A percentile compares a stretch with the other conserved stretches of the same genome.
Conservation (phyloP, 2,888 invertebrate species). For the Rhagophthalmus giganteus region DNA sequence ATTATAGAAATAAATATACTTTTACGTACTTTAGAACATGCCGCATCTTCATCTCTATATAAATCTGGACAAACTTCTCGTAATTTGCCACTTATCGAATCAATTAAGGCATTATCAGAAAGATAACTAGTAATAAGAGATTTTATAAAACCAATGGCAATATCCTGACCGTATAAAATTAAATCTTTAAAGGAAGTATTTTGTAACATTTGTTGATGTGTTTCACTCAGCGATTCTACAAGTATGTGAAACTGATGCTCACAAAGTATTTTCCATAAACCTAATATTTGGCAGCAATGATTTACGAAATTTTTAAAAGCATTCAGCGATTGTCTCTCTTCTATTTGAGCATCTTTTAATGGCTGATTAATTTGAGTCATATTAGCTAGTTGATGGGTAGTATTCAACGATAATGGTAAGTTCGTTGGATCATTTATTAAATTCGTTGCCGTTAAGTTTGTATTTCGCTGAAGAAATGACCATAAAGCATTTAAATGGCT, state of each 20-base stretch:
- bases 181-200: slow-evolving; percentile 74
- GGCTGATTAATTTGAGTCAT: slow-evolving; percentile 41
- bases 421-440: slow-evolving; percentile 15
- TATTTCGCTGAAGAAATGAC: slow-evolving; percentile 73
- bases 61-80: slow-evolving; percentile 91
- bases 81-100: slow-evolving; percentile 84
- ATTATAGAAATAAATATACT: too few species aligned
- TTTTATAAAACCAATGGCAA: slow-evolving; percentile 76
- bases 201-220: slow-evolving; percentile 65
- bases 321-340: slow-evolving; percentile 77
- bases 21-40: slow-evolving; percentile 93
- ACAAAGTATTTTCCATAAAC: slow-evolving; percentile 89
- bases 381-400: slow-evolving; percentile 36
- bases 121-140: slow-evolving; percentile 89
- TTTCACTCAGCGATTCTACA: slow-evolving; percentile 68
- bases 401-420: slow-evolving; percentile 18
- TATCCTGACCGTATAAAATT: slow-evolving; percentile 76
- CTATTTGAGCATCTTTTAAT: slow-evolving; percentile 58
- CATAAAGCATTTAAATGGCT: slow-evolving; percentile 75
- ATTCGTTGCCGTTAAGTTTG: slow-evolving; percentile 53
- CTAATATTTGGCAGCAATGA: slow-evolving; percentile 85
- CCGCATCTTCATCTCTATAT: slow-evolving; percentile 93
- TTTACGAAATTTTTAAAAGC: slow-evolving; percentile 67
- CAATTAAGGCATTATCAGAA: slow-evolving; percentile 92
- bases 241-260: slow-evolving; percentile 90